phyloP scores from a whole-genome alignment of 2,888 invertebrate species.

The Phania funesta region DNA sequence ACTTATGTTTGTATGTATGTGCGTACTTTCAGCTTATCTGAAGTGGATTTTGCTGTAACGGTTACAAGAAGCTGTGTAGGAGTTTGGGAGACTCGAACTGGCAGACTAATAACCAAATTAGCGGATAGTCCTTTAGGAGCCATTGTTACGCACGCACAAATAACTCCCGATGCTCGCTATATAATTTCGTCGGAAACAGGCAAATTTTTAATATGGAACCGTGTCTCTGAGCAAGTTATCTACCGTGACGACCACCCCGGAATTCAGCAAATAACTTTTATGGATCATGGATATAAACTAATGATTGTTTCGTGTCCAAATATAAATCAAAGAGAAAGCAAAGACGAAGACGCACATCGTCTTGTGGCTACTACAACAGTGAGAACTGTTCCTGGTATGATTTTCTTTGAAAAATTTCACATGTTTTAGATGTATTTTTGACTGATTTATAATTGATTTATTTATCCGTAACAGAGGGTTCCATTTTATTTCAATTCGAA shows the following conservation, averaged over 20 bases:
- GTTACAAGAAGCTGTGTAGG: constrained; percentile 97
- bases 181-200: constrained; percentile 96
- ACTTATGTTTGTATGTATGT: no score
- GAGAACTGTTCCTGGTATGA: constrained; percentile 86
- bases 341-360: constrained; percentile 84
- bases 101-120: constrained; percentile 90
- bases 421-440: neutral
- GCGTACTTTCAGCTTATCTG: constrained; percentile 83
- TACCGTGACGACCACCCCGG: constrained; percentile 88
- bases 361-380: constrained; percentile 85
- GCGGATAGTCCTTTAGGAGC: constrained; percentile 96
- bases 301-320: constrained; percentile 80
- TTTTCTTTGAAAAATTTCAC: neutral
- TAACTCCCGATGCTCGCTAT: constrained; percentile 90
- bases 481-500: constrained; percentile 89
- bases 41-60: constrained; percentile 92
- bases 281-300: constrained; percentile 79
- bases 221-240: constrained; percentile 85
- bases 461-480: constrained; percentile 83
- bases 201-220: constrained; percentile 93
- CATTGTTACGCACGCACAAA: constrained; percentile 95
- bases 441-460: constrained; percentile 67
- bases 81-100: constrained; percentile 94
- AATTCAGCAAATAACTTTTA: constrained; percentile 80
- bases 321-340: constrained; percentile 80